These are phyloP conservation scores for Myotis yumanensis DNA, from an alignment of 2,113 vertebrate genomes.

Conservation along the genomic window DNA sequence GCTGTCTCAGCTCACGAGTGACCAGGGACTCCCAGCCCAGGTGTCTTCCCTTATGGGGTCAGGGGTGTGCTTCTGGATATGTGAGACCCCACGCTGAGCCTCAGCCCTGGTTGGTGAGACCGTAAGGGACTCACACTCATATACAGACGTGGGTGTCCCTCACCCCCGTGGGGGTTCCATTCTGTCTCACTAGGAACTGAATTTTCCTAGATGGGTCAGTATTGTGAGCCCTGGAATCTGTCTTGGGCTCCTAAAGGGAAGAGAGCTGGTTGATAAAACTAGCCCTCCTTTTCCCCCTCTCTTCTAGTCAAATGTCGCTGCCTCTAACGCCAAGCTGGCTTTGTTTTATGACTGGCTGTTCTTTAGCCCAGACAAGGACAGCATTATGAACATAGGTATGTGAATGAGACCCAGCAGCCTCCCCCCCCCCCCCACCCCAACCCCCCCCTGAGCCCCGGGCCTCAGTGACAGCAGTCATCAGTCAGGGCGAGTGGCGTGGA, in stretches of 20 bases:
- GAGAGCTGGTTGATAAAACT: neutral
- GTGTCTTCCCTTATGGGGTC: neutral
- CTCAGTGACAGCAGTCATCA: neutral
- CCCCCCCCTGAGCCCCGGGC: no score
- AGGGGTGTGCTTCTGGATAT: neutral
- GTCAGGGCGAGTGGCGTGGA: neutral
- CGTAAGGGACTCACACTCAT: no score
- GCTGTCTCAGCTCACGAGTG: neutral
- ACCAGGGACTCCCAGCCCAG: neutral
- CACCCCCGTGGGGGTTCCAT: neutral
- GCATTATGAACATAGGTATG: slow-evolving; percentile 99
- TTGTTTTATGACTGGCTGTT: slow-evolving; percentile 99
- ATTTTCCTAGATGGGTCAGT: neutral
- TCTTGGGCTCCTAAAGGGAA: neutral
- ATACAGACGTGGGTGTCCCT: neutral
- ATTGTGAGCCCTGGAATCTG: neutral
- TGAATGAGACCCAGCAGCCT: accelerated
- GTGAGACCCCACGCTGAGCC: neutral
- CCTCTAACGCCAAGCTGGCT: slow-evolving; percentile 97
- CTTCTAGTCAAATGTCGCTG: slow-evolving; percentile 94
- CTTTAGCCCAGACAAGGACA: slow-evolving; percentile 98
- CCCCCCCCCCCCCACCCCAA: neutral
- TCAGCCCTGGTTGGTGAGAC: neutral
- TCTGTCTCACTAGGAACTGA: neutral
- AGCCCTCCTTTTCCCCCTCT: neutral